Evolutionary conservation across 2,888 invertebrate species (phyloP), one percentile per base, ranked within the genome.

Genomic region (Platycheirus rosarum): DNA sequence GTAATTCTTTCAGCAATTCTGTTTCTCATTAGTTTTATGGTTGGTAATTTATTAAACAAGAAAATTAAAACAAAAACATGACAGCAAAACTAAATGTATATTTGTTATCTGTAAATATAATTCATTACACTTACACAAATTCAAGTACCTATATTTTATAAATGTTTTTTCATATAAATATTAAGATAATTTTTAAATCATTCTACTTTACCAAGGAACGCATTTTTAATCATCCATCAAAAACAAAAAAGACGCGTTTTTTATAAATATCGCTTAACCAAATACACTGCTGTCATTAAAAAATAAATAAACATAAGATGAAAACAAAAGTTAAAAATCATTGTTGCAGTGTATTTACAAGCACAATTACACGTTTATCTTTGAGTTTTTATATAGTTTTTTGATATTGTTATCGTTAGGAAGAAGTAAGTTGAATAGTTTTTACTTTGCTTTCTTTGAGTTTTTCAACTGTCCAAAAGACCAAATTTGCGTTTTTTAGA

Each of bases 1-100:
- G 86, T 88, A 86, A 86, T 88, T 86, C 85, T 86, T 85, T 86
- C 86, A 73, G 76, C 86, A 84, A 86, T 85, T 79, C 85, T 88
- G 85, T 87, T 87, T 86, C 85, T 86, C 84, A 86, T 87, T 87
- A 86, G 85, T 85, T 86, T 86, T 86, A 84, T 86, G 85, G 82
- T 86, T 77, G 82, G 85, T 85, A 86, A 86, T 42, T 80, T 37
- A 75, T 57, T 62, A 63, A 37, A 35, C 35, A 35, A 35, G 32
- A 23, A 35, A 57, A 26, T 66, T 40, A 65, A 57, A 87, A 84
- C 5, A 85, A 82, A 86, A 85, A 85, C 66, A 85, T 84, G 85
- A 85, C 86, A 65, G 1, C 29, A 60, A 71, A 76, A 66, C 46
- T 66, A 65, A 29, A 71, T 76, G 65, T 80, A 76, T 37, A 66